A percentile compares a stretch with the other conserved stretches of the same genome.
phyloP scores from a whole-genome alignment of 35 echinoderm and acorn worm species.

The Diadema setosum region DNA sequence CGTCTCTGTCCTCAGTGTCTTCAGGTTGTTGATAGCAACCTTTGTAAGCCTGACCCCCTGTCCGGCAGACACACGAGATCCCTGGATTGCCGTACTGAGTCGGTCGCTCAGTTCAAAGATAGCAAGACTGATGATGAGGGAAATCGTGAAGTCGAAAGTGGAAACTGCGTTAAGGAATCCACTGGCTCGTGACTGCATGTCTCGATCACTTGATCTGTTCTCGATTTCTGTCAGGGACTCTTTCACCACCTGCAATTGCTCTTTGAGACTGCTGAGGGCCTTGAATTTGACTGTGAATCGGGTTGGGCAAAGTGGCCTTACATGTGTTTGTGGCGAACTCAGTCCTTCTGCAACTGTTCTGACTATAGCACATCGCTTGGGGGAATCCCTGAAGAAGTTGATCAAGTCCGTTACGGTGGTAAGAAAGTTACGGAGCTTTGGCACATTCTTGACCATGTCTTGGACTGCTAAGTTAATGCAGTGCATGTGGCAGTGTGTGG shows the following conservation, averaged over 20 bases:
- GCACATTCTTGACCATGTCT: neutral
- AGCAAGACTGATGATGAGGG: conserved; percentile 9
- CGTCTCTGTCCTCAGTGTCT: neutral
- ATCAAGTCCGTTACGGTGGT: neutral
- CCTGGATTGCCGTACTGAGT: conserved; percentile 8
- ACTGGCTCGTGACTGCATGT: conserved; percentile 3
- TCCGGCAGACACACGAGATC: neutral
- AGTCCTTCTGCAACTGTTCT: neutral
- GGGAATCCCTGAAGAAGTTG: conserved; percentile 4
- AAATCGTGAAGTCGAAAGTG: neutral
- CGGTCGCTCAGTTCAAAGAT: conserved; percentile 4
- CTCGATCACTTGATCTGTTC: neutral
- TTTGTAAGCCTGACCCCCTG: neutral
- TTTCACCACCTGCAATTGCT: conserved; percentile 3
- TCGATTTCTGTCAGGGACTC: neutral
- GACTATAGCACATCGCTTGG: conserved; percentile 3
- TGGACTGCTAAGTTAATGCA: neutral
- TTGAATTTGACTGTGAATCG: conserved; percentile 9
- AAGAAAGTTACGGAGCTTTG: neutral
- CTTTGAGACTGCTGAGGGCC: conserved; percentile 1
- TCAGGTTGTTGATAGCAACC: neutral
- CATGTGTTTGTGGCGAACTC: neutral
- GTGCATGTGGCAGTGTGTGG: neutral
- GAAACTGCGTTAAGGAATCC: neutral
- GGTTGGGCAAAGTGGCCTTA: neutral